Base-by-base conservation (phyloP, 2,888 invertebrate species). In the Andrena hattorfiana region DNA sequence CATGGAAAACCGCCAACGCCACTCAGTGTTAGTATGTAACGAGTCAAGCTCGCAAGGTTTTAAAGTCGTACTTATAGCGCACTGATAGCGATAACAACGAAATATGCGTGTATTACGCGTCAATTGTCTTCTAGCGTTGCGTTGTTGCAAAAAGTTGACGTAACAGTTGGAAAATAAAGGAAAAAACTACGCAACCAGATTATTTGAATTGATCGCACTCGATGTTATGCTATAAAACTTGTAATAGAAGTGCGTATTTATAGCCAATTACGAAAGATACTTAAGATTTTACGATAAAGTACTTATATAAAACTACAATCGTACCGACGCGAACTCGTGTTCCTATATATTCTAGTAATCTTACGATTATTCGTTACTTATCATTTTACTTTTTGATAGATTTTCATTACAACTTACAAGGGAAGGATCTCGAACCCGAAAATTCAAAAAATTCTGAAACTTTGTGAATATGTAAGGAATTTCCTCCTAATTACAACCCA, bases 41-140 rank as follows among this genome's bases (percentile, higher is more conserved):
- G 30, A 51, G 64, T 20, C 70, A 16, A 28, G 23, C n/a, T 30
- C 56, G 16, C 16, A 10, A 35, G 49, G n/a, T 10, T 54, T 30
- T 8, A 8, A 35, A 32, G 26, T 54, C 16, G 8, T 26, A 13
- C 26, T 10, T 56, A 20, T 28, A n/a, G 51, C 48, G 28, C 16
- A 54, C 32, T 23, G 64, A 56, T 54, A 56, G 16, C 70, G 42
- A 42, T 48, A 42, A 68, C 16, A 23, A 42, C 28, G 48, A 28
- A 35, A 23, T n/a, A n/a, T 48, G 13, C 13, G 30, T 26, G 13
- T 67, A n/a, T 8, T 42, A 62, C n/a, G 26, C 23, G 42, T 64
- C 63, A 63, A 76, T 76, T 62, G n/a, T 54, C 16, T 51, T 30
- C 54, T 51, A 76, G 63, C 23, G 42, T 28, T 42, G 63, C 63